Percentiles rank a stretch among this genome's conserved stretches.
Evolutionary conservation across 2,888 invertebrate genomes (phyloP).

Genomic region (Mythimna albipuncta): DNA sequence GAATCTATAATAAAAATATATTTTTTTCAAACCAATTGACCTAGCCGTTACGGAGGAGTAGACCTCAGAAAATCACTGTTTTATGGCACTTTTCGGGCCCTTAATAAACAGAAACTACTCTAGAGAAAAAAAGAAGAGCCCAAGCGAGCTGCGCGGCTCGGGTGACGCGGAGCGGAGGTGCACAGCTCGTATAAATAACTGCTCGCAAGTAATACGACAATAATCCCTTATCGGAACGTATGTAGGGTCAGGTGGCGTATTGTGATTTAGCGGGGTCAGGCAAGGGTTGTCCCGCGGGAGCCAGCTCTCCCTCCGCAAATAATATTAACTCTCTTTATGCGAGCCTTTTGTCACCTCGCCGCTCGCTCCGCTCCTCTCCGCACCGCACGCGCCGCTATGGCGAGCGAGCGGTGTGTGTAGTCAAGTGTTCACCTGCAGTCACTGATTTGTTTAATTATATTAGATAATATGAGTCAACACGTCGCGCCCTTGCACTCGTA

Average conservation of each 20-base stretch:
- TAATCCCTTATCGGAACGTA: constrained; percentile 74
- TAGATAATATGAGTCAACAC: constrained; percentile 28
- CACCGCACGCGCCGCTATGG: neutral
- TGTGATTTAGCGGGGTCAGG: constrained; percentile 69
- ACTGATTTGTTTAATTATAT: constrained; percentile 27
- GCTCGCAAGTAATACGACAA: constrained; percentile 71
- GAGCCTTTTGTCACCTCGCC: constrained; percentile 74
- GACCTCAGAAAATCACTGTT: too few species aligned
- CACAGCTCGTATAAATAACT: constrained; percentile 56
- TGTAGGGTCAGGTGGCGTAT: constrained; percentile 73
- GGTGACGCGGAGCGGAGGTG: constrained; percentile 16
- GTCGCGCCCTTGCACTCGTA: constrained; percentile 9
- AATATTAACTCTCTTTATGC: constrained; percentile 81
- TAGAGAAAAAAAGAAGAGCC: neutral
- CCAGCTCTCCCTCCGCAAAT: constrained; percentile 71
- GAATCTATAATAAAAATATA: too few species aligned
- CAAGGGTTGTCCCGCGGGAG: constrained; percentile 64
- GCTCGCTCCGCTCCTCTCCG: constrained; percentile 9
- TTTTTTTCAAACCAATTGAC: too few species aligned
- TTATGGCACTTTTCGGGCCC: too few species aligned
- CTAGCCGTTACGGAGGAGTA: too few species aligned
- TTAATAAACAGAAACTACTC: neutral
- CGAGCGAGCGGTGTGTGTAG: neutral
- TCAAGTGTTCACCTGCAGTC: neutral
- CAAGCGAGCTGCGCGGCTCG: constrained; percentile 16